Base-by-base conservation (phyloP, 2,797 vertebrate species). In the Cephalopachus bancanus region DNA sequence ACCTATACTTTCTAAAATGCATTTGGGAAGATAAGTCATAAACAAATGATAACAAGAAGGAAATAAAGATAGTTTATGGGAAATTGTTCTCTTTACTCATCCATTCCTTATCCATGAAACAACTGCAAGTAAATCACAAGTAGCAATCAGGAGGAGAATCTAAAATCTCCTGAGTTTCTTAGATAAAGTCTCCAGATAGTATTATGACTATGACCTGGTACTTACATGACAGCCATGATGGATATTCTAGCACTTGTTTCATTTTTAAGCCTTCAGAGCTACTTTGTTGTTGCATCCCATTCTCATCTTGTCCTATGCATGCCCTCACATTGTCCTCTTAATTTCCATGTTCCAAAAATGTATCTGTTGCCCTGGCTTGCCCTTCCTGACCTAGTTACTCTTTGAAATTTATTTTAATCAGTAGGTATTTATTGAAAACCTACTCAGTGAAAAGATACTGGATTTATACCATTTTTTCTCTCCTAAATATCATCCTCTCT, bases 41-140 rank as follows among this genome's bases (percentile, higher is more conserved):
- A 0, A 69, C 55, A 83, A 79, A n/a, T 53, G 53, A 28, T 51
- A 49, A 81, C 60, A 89, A 85, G 80, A 71, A 89, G 3, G 10
- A 64, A 64, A 67, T 17, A 53, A 79, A 93, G n/a, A 69, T 4
- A 74, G 3, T 51, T 79, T 62, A 28, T 65, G 8, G 55, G 28
- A 71, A 87, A 67, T 37, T n/a, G 15, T 93, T 44, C 79, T 69
- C 49, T 81, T 85, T 33, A 24, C 28, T 87, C 26, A 74, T 62
- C 26, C 59, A 80, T 87, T 83, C 81, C 26, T 92, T 87, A 93
- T 49, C 71, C 65, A 80, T 4, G 3, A 49, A 64, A 87, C 15
- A 28, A 55, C 7, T 57, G n/a, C 60, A 87, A 93, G 71, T 24
- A 94, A 96, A 78, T 84, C 71, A 91, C 37, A 90, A 93, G 74